Evolutionary conservation across 2,797 vertebrate species (phyloP).

Genomic region (Hoplostethus mediterraneus): DNA sequence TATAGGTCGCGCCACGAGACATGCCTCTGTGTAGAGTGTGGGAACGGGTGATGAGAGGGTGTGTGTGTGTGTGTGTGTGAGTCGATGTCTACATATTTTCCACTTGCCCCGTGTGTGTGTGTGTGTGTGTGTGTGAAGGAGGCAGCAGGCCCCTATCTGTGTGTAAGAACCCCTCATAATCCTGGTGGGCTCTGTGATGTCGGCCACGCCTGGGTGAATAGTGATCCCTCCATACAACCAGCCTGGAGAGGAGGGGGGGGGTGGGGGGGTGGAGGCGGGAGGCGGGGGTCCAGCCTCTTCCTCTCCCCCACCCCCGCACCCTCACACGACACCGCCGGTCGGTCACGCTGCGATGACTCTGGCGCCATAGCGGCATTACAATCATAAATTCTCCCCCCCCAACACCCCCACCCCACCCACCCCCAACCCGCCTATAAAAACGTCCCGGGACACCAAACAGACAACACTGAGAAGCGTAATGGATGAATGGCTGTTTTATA

Average conservation of each 20-base stretch:
- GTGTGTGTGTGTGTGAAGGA: slow-evolving; percentile 19
- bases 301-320: neutral
- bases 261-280: too few relatives aligned
- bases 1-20: slow-evolving; percentile 63
- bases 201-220: slow-evolving; percentile 52
- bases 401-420: slow-evolving; percentile 8
- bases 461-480: slow-evolving; percentile 70
- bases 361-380: slow-evolving; percentile 44
- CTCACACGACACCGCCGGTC: neutral
- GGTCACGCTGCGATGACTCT: slow-evolving; percentile 56
- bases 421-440: slow-evolving; percentile 58
- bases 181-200: slow-evolving; percentile 55
- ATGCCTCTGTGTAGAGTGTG: slow-evolving; percentile 25
- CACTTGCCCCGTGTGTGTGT: neutral
- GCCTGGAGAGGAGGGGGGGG: slow-evolving; percentile 14
- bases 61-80: neutral
- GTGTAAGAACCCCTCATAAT: slow-evolving; percentile 54
- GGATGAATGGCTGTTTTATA: slow-evolving; percentile 80
- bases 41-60: neutral
- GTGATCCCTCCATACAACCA: slow-evolving; percentile 62
- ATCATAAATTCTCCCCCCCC: slow-evolving; percentile 67
- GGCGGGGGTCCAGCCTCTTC: neutral
- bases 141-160: slow-evolving; percentile 34
- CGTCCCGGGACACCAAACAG: slow-evolving; percentile 63
- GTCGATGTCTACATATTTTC: slow-evolving; percentile 8